These are phyloP conservation scores for Eubasilissa splendida DNA, from an alignment of 2,888 invertebrate species.

Conservation along the genomic window DNA sequence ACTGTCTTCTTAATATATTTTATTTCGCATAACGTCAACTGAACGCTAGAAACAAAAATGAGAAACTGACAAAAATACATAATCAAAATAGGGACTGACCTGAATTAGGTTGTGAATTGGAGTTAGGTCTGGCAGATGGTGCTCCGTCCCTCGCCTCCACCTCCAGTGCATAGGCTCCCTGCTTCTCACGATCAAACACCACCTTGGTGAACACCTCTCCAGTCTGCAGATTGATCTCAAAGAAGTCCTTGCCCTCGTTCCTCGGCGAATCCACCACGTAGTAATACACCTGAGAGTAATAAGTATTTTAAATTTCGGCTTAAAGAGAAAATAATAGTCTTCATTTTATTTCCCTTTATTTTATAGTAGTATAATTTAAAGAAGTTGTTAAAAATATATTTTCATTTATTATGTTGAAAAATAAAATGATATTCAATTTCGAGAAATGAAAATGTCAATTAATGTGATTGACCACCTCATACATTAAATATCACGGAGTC, in stretches of 20 bases:
- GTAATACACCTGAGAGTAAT: constrained; percentile 84
- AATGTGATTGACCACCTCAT: too few species aligned
- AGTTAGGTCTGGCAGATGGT: constrained; percentile 95
- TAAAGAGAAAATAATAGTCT: too few species aligned
- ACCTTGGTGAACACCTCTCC: constrained; percentile 96
- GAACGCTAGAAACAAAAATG: not conserved
- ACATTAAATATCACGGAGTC: too few species aligned
- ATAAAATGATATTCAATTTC: too few species aligned
- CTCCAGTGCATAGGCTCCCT: constrained; percentile 96
- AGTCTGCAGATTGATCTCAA: constrained; percentile 95
- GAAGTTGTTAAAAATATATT: too few species aligned
- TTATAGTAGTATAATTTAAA: too few species aligned
- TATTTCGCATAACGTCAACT: not conserved
- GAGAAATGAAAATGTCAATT: too few species aligned
- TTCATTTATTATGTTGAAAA: too few species aligned
- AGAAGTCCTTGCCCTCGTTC: constrained; percentile 95
- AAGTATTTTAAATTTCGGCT: not conserved
- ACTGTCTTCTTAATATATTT: not conserved
- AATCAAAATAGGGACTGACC: constrained; percentile 75
- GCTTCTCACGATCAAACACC: constrained; percentile 98
- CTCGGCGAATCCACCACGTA: constrained; percentile 92
- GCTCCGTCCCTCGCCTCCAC: constrained; percentile 97
- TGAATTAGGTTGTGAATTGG: constrained; percentile 95
- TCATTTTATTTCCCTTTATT: too few species aligned
- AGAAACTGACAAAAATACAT: not conserved